Conservation (phyloP, 2,797 vertebrate species). For the Sphenopsis melanotis region DNA sequence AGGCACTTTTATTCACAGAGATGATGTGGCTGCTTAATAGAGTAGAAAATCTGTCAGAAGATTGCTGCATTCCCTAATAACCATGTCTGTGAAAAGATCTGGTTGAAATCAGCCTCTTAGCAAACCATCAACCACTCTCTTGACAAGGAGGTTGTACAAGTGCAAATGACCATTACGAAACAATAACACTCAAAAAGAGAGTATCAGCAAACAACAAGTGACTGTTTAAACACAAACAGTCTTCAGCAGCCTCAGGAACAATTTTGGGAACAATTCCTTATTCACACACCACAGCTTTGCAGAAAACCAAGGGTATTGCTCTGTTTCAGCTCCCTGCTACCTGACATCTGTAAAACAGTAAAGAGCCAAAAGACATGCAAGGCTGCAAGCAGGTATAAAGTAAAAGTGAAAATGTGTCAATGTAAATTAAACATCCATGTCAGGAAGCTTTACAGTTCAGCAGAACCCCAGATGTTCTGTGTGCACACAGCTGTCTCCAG, state of each 20-base stretch:
- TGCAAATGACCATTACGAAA: neutral
- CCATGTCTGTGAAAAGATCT: neutral
- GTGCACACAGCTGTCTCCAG: neutral
- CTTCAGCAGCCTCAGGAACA: neutral
- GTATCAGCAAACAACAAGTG: neutral
- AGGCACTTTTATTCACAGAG: neutral
- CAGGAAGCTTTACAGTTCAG: conserved; percentile 1
- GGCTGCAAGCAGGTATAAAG: neutral
- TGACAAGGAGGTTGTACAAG: neutral
- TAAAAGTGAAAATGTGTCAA: neutral
- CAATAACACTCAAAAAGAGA: neutral
- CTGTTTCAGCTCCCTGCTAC: neutral
- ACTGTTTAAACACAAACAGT: neutral
- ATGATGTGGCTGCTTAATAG: neutral
- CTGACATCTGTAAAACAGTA: neutral
- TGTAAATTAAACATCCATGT: neutral
- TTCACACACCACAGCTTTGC: neutral
- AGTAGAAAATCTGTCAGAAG: conserved; percentile 12
- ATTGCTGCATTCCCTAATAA: neutral
- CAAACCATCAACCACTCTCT: neutral
- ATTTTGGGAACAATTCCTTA: neutral
- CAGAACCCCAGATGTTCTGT: conserved; percentile 21
- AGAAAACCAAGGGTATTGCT: neutral
- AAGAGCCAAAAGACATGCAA: neutral
- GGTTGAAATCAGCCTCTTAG: neutral